Conservation (phyloP, 2,888 invertebrate species). For the Dolichomitus sp. region DNA sequence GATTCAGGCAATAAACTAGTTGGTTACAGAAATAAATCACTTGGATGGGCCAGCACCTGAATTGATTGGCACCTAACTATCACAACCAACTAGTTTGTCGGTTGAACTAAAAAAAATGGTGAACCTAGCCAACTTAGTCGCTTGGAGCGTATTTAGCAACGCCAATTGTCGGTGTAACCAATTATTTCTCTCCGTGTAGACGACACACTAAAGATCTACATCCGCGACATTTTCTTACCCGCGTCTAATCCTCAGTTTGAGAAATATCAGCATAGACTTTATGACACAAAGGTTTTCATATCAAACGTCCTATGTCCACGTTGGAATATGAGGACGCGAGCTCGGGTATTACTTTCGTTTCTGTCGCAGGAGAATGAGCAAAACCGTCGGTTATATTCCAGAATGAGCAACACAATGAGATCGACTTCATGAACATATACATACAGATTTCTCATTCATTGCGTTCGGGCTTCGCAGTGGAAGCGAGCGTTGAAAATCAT, state of each 20-base stretch:
- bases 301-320: conserved; percentile 33
- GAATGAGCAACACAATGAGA: conserved; percentile 40
- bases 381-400: conserved; percentile 40
- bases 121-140: too few relatives aligned
- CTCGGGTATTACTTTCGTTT: conserved; percentile 20
- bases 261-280: conserved; percentile 7
- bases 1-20: too few relatives aligned
- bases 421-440: conserved; percentile 2
- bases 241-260: not conserved
- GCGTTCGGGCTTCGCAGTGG: not conserved
- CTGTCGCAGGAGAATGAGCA: not conserved
- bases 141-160: too few relatives aligned
- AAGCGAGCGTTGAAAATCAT: conserved; percentile 42
- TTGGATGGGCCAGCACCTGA: too few relatives aligned
- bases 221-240: too few relatives aligned
- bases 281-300: conserved; percentile 1
- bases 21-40: too few relatives aligned
- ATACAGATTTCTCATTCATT: not conserved
- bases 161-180: too few relatives aligned
- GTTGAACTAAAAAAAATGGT: too few relatives aligned
- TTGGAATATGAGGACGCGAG: conserved; percentile 15
- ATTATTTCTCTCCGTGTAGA: too few relatives aligned
- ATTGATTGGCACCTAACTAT: too few relatives aligned
- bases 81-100: too few relatives aligned
- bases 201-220: too few relatives aligned